Evolutionary conservation across 2,797 vertebrate species (phyloP).

Genomic region (Channallabes apus): DNA sequence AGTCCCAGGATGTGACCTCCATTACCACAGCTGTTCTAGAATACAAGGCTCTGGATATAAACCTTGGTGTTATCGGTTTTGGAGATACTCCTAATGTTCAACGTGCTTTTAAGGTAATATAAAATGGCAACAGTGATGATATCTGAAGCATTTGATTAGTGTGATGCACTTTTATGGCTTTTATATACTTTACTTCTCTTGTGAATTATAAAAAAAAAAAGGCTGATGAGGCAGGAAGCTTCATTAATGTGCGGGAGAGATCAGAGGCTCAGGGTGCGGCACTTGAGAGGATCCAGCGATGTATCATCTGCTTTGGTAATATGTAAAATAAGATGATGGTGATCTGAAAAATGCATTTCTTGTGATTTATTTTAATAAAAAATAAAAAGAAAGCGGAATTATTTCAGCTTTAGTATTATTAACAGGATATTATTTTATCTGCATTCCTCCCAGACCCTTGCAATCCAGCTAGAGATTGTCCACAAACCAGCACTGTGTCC

Average conservation of each 20-base stretch:
- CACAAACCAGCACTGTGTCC: conserved; percentile 29
- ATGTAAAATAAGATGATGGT: not conserved
- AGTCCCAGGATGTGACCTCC: conserved; percentile 55
- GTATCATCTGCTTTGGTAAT: conserved; percentile 82
- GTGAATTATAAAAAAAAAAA: conserved; percentile 58
- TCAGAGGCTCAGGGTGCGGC: conserved; percentile 59
- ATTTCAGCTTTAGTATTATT: no score
- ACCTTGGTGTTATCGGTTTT: conserved; percentile 75
- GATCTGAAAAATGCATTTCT: no score
- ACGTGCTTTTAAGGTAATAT: no score
- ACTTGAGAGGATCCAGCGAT: conserved; percentile 65
- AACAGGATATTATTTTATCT: not conserved
- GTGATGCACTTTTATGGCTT: no score
- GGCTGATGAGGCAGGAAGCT: conserved; percentile 74
- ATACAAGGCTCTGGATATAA: conserved; percentile 74
- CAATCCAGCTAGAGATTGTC: conserved; percentile 64
- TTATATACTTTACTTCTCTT: not conserved
- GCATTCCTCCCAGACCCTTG: conserved; percentile 77
- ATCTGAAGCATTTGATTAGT: no score
- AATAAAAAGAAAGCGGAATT: no score
- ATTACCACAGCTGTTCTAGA: conserved; percentile 80
- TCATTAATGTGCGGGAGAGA: conserved; percentile 69
- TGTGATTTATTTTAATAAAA: no score
- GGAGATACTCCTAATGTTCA: no score
- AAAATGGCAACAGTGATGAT: not conserved